These are phyloP conservation scores for Chaetodon auriga DNA, from an alignment of 2,113 vertebrate species.

Conservation along the genomic window DNA sequence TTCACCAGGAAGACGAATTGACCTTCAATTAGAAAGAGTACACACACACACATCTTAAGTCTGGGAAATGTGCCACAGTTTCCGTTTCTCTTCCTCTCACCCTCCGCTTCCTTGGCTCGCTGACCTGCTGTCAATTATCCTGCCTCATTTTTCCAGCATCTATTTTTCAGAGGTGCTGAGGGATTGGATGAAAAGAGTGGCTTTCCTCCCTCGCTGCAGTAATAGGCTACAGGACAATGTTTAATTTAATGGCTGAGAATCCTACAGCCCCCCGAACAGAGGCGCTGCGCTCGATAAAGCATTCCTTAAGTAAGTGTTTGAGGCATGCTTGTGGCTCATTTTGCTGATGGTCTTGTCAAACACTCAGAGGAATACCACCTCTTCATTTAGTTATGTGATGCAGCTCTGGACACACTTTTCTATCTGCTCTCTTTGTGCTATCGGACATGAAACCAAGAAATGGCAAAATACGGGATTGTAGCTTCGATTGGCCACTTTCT, in stretches of 20 bases:
- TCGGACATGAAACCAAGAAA: not conserved
- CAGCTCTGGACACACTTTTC: conserved; percentile 6
- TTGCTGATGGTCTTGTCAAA: conserved; percentile 51
- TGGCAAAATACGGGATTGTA: not conserved
- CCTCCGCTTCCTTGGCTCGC: conserved; percentile 32
- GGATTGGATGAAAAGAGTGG: conserved; percentile 28
- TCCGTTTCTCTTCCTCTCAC: conserved; percentile 26
- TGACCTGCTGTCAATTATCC: conserved; percentile 60
- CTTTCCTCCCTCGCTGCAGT: conserved; percentile 21
- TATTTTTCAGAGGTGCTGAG: conserved; percentile 52
- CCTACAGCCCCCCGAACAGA: conserved; percentile 25
- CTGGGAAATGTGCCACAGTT: conserved; percentile 44
- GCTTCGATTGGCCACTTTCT: not conserved
- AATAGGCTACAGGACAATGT: conserved; percentile 50
- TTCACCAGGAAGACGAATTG: conserved; percentile 22
- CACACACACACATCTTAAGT: conserved; percentile 26
- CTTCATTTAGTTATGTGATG: conserved; percentile 34
- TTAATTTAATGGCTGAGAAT: conserved; percentile 64
- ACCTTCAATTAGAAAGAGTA: conserved; percentile 51
- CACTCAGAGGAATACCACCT: conserved; percentile 12
- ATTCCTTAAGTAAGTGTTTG: conserved; percentile 47
- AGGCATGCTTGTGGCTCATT: conserved; percentile 43
- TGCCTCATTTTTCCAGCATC: conserved; percentile 51
- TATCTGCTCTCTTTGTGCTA: not conserved
- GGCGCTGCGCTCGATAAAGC: conserved; percentile 51